Evolutionary conservation across 2,113 vertebrate species (phyloP), one percentile per base, ranked within the genome.

Genomic region (Plectropomus leopardus): DNA sequence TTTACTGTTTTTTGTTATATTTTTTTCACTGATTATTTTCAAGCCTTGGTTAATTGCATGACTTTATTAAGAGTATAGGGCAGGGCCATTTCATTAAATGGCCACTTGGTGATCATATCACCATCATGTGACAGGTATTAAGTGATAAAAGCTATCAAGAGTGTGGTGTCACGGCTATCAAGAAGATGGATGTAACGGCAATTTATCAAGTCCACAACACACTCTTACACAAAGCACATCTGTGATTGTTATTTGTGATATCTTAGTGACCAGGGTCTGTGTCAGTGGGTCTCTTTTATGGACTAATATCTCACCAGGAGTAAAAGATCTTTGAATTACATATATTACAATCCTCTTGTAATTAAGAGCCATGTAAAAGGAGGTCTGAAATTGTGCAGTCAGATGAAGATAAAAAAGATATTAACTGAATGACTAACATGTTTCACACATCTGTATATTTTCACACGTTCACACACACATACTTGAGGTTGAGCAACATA

Each of bases 301-400:
- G 36, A 9, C 4, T 40, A 10, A 40, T 40, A 40, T 40, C 36
- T 19, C 3, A 51, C 5, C 2, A 34, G 9, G 5, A 40, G 47
- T 3, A n/a, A 4, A 15, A 21, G 8, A 47, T 13, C 48, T n/a
- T 11, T 42, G 5, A 19, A 30, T 28, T 17, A 51, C 17, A 60
- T 36, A 15, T 28, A 17, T 44, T 53, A 67, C 11, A 76, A 50
- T 23, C 13, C 26, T 15, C 24, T 6, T 14, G 13, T 13, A 44
- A 44, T 14, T 44, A 44, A 44, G 47, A n/a, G 7, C 21, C 7
- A 21, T n/a, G 17, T n/a, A 21, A 7, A 48, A 8, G n/a, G 24
- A 76, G 34, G 23, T 28, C 24, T 73, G 68, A 71, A 58, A 34
- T 11, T 61, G 24, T 34, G 21, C 13, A 32, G n/a, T 55, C 21